Evolutionary conservation across 2,888 invertebrate species (phyloP).

Genomic region (Apamea epomidion): DNA sequence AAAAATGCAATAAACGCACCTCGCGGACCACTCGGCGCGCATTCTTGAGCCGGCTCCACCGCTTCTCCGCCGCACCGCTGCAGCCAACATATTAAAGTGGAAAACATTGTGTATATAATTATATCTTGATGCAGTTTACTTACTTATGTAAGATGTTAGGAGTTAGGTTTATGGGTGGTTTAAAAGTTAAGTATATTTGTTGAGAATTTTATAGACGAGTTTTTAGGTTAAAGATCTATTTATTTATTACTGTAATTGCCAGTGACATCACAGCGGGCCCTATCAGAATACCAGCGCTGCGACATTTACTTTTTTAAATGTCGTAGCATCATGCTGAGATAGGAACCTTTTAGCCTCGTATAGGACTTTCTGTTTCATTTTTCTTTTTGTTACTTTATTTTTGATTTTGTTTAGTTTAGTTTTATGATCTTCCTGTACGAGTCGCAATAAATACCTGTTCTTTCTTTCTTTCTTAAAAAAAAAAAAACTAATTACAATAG

Average conservation of each 20-base stretch:
- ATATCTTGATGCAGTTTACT: slow-evolving; percentile 49
- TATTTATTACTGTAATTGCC: too few relatives aligned
- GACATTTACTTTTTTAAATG: too few relatives aligned
- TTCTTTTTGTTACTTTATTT: too few relatives aligned
- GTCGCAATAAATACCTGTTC: too few relatives aligned
- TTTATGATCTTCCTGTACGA: too few relatives aligned
- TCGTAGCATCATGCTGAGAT: too few relatives aligned
- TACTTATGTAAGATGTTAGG: slow-evolving; percentile 17
- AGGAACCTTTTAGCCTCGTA: too few relatives aligned
- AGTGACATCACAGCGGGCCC: too few relatives aligned
- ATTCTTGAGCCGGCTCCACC: slow-evolving; percentile 64
- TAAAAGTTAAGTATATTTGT: neutral
- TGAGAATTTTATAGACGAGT: neutral
- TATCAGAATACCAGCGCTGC: too few relatives aligned
- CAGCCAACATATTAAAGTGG: slow-evolving; percentile 64
- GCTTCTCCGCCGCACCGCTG: slow-evolving; percentile 34
- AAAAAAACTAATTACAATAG: neutral
- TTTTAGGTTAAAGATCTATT: neutral
- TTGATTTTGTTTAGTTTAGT: too few relatives aligned
- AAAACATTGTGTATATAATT: slow-evolving; percentile 59
- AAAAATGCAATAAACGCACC: slow-evolving; percentile 83
- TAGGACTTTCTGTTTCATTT: too few relatives aligned
- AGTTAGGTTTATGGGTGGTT: neutral
- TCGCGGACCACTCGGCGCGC: slow-evolving; percentile 65
- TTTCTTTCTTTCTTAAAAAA: too few relatives aligned